These are phyloP conservation scores for Artemisiospiza belli DNA, from an alignment of 2,113 vertebrate genomes.

Conservation along the genomic window DNA sequence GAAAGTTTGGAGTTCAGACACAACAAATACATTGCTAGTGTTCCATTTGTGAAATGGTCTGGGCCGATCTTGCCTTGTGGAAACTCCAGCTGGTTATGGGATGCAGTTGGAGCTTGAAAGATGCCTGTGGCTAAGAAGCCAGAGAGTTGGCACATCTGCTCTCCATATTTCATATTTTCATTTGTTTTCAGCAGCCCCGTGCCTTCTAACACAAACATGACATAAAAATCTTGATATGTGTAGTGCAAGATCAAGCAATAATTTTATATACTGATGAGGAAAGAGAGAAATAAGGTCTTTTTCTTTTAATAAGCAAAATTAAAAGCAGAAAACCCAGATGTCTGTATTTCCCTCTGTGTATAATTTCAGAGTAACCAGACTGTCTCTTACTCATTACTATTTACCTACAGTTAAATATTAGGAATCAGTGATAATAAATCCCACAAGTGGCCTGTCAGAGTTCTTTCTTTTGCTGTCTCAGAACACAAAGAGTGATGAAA, in stretches of 20 bases:
- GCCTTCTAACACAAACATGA: neutral
- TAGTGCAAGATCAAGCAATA: neutral
- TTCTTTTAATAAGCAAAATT: neutral
- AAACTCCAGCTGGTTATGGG: neutral
- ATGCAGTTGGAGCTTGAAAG: neutral
- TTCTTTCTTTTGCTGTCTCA: neutral
- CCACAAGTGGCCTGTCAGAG: neutral
- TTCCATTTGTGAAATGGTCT: neutral
- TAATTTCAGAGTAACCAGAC: neutral
- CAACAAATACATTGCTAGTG: neutral
- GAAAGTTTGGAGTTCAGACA: neutral
- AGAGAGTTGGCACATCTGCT: neutral
- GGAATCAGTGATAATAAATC: neutral
- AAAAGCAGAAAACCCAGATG: neutral
- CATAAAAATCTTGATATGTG: neutral
- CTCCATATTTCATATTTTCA: neutral
- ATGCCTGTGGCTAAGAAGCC: neutral
- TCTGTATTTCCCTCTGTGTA: neutral
- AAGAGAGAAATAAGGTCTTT: neutral
- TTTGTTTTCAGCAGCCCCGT: neutral
- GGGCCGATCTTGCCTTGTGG: neutral
- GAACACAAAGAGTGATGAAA: neutral
- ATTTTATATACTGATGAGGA: neutral
- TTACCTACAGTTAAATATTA: slow-evolving; percentile 11
- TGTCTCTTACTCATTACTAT: neutral